Evolutionary conservation across 2,888 invertebrate genomes (phyloP).

Genomic region (Schizotus pectinicornis): DNA sequence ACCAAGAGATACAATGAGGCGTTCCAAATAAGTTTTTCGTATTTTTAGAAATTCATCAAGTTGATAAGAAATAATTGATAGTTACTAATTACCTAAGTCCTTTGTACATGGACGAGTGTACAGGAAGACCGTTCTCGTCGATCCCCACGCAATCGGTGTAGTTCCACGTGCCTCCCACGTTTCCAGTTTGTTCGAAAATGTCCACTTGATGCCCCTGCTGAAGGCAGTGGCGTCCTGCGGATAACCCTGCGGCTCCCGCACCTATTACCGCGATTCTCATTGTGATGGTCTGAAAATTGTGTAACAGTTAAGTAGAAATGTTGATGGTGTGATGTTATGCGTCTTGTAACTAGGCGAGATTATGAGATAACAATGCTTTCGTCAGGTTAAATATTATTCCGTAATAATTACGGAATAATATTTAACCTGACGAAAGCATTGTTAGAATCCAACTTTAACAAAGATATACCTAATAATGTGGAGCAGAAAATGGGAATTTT

Average conservation of each 20-base stretch:
- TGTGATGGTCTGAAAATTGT: neutral
- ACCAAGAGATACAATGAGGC: too few species aligned
- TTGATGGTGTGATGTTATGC: too few species aligned
- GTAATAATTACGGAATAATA: too few species aligned
- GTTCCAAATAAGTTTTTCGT: neutral
- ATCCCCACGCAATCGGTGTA: conserved; percentile 69
- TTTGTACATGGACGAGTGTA: conserved; percentile 83
- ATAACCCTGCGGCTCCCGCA: conserved; percentile 45
- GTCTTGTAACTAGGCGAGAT: neutral
- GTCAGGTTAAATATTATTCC: too few species aligned
- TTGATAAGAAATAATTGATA: too few species aligned
- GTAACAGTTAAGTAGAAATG: too few species aligned
- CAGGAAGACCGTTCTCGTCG: conserved; percentile 70
- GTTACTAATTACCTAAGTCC: conserved; percentile 67
- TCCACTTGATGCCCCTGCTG: conserved; percentile 62
- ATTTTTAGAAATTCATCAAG: too few species aligned
- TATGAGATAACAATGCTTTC: neutral
- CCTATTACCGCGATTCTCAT: conserved; percentile 48
- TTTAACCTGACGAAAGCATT: too few species aligned
- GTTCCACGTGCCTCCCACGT: conserved; percentile 80
- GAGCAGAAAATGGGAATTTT: too few species aligned
- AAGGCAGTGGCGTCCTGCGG: conserved; percentile 39
- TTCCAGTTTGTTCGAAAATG: conserved; percentile 72
- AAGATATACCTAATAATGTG: too few species aligned
- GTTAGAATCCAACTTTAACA: too few species aligned